These are phyloP conservation scores for Panthera tigris DNA, from an alignment of 2,113 vertebrate genomes.

Conservation along the genomic window DNA sequence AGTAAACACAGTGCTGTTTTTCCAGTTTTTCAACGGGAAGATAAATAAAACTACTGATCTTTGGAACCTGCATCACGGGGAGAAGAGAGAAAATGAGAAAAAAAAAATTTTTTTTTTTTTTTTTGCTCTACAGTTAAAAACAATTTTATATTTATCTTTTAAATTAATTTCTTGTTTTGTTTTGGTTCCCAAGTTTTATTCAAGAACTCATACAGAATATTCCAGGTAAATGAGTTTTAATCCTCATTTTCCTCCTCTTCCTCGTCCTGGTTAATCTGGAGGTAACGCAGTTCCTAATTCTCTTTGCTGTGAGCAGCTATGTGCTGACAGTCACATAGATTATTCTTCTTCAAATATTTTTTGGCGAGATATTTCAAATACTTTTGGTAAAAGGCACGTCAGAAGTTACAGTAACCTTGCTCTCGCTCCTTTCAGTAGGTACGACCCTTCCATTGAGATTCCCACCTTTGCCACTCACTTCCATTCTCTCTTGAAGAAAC, in stretches of 20 bases:
- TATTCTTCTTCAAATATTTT: neutral
- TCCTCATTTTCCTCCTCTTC: neutral
- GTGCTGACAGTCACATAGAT: neutral
- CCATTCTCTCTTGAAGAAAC: neutral
- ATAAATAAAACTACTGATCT: conserved; percentile 39
- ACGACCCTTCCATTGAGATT: neutral
- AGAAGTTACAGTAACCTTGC: neutral
- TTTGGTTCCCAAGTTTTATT: neutral
- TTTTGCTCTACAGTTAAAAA: conserved; percentile 19
- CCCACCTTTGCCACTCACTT: neutral
- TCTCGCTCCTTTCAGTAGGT: neutral
- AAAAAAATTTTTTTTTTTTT: neutral
- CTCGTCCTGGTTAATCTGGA: neutral
- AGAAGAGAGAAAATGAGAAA: neutral
- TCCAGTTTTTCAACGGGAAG: conserved; percentile 45
- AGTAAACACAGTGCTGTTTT: conserved; percentile 33
- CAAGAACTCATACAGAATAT: neutral
- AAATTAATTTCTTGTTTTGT: neutral
- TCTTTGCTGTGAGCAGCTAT: neutral
- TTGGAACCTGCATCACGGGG: conserved; percentile 16
- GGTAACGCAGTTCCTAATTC: neutral
- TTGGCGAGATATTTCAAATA: neutral
- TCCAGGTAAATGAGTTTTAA: neutral
- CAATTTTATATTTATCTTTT: neutral
- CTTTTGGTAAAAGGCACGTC: neutral